Percentiles rank a stretch among this genome's conserved stretches.
Conservation (phyloP, 2,888 invertebrate species). For the Xanthia icteritia region DNA sequence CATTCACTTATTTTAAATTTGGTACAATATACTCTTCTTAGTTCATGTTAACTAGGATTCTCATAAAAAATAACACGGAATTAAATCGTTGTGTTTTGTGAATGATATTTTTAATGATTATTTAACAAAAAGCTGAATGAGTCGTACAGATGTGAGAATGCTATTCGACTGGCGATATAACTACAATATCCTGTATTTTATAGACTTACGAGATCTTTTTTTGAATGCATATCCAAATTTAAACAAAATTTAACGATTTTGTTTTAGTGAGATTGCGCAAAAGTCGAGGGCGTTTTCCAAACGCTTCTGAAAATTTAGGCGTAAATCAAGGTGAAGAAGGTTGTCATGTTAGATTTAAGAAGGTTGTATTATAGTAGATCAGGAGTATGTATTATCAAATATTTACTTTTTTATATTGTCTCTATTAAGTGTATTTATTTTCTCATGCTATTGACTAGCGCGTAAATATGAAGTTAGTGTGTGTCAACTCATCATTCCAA, state of each 20-base stretch:
- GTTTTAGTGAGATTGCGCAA: too few species aligned
- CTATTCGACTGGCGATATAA: too few species aligned
- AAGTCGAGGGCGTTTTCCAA: background rate
- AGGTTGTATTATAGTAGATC: background rate
- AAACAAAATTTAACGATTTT: background rate
- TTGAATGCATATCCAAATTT: background rate
- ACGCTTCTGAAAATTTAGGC: background rate
- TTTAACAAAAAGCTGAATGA: background rate
- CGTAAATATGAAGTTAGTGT: slow-evolving; percentile 16
- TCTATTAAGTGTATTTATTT: background rate
- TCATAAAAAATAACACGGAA: background rate
- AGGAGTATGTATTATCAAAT: background rate
- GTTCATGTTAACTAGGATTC: background rate
- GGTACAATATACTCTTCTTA: background rate
- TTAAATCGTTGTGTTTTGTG: background rate
- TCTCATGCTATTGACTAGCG: background rate
- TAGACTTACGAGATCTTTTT: background rate
- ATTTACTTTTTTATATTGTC: background rate
- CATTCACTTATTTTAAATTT: background rate
- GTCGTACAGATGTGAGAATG: background rate
- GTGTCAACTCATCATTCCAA: background rate
- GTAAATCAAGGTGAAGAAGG: background rate
- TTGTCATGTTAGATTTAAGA: background rate
- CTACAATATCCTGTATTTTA: background rate
- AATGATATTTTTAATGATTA: background rate